A percentile compares a stretch with the other conserved stretches of the same genome.
Evolutionary conservation across 2,113 vertebrate genomes (phyloP).

Genomic region (Entelurus aequoreus): DNA sequence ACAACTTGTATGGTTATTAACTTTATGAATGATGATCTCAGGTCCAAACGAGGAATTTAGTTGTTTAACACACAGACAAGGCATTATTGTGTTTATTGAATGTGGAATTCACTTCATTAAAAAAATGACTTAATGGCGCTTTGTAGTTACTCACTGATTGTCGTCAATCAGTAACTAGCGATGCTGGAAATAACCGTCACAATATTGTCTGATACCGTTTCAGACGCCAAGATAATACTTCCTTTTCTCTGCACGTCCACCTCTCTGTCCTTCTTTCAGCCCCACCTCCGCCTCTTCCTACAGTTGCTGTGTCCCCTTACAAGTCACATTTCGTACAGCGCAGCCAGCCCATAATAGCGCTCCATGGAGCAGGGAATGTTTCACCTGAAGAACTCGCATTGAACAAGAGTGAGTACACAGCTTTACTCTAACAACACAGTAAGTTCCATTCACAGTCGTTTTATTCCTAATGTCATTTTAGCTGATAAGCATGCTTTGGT

Average conservation of each 20-base stretch:
- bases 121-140: too few species aligned
- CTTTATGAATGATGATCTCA: neutral
- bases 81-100: too few species aligned
- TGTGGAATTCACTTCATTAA: too few species aligned
- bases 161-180: too few species aligned
- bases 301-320: constrained; percentile 35
- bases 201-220: neutral
- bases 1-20: neutral
- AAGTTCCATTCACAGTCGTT: constrained; percentile 20
- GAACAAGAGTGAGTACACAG: constrained; percentile 2
- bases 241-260: constrained; percentile 10
- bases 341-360: constrained; percentile 42
- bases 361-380: constrained; percentile 15
- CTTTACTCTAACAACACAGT: constrained; percentile 20
- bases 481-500: constrained; percentile 22
- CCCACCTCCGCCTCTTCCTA: constrained; percentile 37
- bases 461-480: constrained; percentile 12
- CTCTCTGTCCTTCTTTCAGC: constrained; percentile 12
- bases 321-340: constrained; percentile 40
- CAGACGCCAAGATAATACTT: constrained; percentile 8
- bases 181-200: too few species aligned
- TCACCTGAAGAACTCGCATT: constrained; percentile 17
- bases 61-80: too few species aligned
- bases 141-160: too few species aligned
- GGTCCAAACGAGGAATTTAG: neutral